phyloP scores from a whole-genome alignment of 1,140 invertebrate genomes.

The Drosophila micromelanica region DNA sequence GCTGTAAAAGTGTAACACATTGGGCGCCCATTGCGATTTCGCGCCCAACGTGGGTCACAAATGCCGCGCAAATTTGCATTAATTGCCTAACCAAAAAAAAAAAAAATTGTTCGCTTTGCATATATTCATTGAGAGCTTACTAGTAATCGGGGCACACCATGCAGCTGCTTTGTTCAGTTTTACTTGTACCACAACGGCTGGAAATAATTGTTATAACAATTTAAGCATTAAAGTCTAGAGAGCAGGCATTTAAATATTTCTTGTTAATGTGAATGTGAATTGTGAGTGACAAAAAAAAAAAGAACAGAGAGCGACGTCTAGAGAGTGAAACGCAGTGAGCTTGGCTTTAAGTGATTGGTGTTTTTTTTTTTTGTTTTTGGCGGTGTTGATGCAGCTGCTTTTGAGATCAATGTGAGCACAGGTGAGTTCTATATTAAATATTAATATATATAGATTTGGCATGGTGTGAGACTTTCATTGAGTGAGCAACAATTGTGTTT shows the following conservation, averaged over 20 bases:
- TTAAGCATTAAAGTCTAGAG: slow-evolving; percentile 21
- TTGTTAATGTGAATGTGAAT: neutral
- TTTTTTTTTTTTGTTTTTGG: too few relatives aligned
- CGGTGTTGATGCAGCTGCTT: neutral
- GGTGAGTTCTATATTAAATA: slow-evolving; percentile 4
- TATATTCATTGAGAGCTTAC: slow-evolving; percentile 15
- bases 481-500: slow-evolving; percentile 12
- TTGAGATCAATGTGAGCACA: neutral
- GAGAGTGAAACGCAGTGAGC: neutral
- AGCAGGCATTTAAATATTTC: slow-evolving; percentile 21
- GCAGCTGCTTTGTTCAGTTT: slow-evolving; percentile 24
- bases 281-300: neutral
- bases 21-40: neutral
- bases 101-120: neutral
- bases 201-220: slow-evolving; percentile 20
- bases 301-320: neutral
- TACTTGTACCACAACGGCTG: slow-evolving; percentile 17
- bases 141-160: slow-evolving; percentile 28
- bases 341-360: neutral
- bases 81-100: too few relatives aligned
- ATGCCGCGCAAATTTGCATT: neutral
- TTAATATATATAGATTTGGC: neutral
- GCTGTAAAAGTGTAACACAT: too few relatives aligned
- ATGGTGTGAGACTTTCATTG: slow-evolving; percentile 3
- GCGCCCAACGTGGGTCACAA: slow-evolving; percentile 1